Evolutionary conservation across 2,888 invertebrate species (phyloP).

Genomic region (Nephrotoma appendiculata): DNA sequence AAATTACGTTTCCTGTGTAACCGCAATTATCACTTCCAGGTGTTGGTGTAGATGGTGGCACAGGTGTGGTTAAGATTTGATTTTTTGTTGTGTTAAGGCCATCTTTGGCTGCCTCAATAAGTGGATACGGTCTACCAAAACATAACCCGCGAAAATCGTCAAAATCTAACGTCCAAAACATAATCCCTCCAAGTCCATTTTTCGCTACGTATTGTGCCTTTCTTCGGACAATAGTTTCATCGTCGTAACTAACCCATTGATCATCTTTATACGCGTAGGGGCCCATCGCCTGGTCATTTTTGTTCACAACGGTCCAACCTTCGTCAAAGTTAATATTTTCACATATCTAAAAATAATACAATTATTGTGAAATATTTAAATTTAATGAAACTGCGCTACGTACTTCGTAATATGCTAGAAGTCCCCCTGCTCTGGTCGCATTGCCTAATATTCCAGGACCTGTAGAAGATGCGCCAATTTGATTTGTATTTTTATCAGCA

Average conservation of each 20-base stretch:
- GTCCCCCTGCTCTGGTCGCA: constrained; percentile 83
- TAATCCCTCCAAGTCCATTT: constrained; percentile 62
- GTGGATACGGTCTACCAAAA: constrained; percentile 71
- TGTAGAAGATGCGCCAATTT: constrained; percentile 73
- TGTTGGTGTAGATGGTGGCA: constrained; percentile 73
- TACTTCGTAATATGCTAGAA: constrained; percentile 85
- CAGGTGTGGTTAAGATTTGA: constrained; percentile 38
- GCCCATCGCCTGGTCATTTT: constrained; percentile 70
- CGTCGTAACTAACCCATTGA: constrained; percentile 92
- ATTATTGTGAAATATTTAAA: background rate
- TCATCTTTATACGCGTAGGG: constrained; percentile 77
- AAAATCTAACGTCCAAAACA: constrained; percentile 66
- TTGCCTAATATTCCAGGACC: constrained; percentile 85
- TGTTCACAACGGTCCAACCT: constrained; percentile 70
- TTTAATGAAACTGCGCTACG: background rate
- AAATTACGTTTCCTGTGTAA: constrained; percentile 75
- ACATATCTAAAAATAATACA: constrained; percentile 50
- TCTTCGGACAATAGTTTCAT: constrained; percentile 62
- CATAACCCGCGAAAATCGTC: constrained; percentile 90
- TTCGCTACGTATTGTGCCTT: constrained; percentile 78
- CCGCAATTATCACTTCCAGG: constrained; percentile 83
- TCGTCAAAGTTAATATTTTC: constrained; percentile 56
- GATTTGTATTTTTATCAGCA: constrained; percentile 69
- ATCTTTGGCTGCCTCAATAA: constrained; percentile 84
- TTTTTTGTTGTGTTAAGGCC: constrained; percentile 41